Conservation (phyloP, 2,888 invertebrate species). For the Orthosia incerta region DNA sequence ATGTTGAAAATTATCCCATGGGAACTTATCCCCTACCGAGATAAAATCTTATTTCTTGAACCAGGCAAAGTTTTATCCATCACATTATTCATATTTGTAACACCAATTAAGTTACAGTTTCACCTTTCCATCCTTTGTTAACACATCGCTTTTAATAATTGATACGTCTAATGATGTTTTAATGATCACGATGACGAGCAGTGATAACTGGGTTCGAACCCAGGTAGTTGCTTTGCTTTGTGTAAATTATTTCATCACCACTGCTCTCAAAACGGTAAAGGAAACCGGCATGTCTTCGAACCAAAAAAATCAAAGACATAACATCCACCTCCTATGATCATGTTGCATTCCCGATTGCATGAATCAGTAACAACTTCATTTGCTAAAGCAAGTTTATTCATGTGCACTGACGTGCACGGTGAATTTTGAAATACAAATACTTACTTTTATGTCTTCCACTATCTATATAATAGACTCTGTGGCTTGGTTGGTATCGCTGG, state of each 20-base stretch:
- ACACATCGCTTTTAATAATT: neutral
- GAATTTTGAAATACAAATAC: neutral
- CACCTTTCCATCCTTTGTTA: neutral
- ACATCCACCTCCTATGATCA: too few relatives aligned
- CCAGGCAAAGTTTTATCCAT: too few relatives aligned
- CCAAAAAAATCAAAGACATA: too few relatives aligned
- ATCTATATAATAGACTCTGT: neutral
- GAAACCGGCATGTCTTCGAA: too few relatives aligned
- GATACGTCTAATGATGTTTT: neutral
- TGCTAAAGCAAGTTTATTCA: neutral
- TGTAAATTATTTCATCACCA: too few relatives aligned
- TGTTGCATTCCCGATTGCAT: neutral
- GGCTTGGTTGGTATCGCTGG: neutral
- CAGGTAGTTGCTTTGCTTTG: too few relatives aligned
- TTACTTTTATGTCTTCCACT: slow-evolving; percentile 11
- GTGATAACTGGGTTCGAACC: too few relatives aligned
- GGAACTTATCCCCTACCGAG: too few relatives aligned
- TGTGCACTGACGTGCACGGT: neutral
- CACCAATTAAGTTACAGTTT: neutral
- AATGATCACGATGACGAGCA: neutral
- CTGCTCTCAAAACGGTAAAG: too few relatives aligned
- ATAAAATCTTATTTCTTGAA: too few relatives aligned
- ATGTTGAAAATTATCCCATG: too few relatives aligned
- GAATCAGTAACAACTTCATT: slow-evolving; percentile 10
- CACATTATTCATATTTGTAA: too few relatives aligned